Conservation (phyloP, 1,140 invertebrate species). For the Zaprionus tsacasi region DNA sequence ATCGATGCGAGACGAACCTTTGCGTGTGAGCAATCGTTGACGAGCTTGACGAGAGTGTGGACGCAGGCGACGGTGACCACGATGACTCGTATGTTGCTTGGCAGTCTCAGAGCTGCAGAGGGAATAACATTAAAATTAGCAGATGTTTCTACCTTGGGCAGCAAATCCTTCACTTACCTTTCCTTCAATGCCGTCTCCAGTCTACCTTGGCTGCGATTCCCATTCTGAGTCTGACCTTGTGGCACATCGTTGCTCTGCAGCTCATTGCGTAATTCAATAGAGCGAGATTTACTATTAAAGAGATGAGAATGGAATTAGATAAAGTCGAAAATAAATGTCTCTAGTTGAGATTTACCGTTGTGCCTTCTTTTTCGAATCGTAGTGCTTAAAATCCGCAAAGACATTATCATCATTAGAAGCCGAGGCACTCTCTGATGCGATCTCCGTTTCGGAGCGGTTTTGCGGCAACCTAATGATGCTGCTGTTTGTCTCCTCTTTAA, state of each 20-base stretch:
- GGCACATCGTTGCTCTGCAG: constrained; percentile 46
- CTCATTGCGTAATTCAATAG: constrained; percentile 60
- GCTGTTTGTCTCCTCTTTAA: constrained; percentile 27
- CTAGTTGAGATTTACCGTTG: constrained; percentile 38
- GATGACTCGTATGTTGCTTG: neutral
- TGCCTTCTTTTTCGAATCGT: constrained; percentile 60
- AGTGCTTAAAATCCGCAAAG: constrained; percentile 72
- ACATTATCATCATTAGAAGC: constrained; percentile 70
- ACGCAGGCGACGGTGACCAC: constrained; percentile 27
- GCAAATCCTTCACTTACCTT: constrained; percentile 22
- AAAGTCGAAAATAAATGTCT: too few species aligned
- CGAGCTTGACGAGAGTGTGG: constrained; percentile 37
- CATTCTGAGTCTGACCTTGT: constrained; percentile 12
- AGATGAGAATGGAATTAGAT: neutral
- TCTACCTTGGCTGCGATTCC: constrained; percentile 10
- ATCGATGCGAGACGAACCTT: constrained; percentile 54
- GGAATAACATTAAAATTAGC: neutral
- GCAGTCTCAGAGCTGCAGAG: neutral
- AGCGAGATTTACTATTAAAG: constrained; percentile 57
- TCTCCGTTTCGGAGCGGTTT: constrained; percentile 22
- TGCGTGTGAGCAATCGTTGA: constrained; percentile 52
- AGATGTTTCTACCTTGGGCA: neutral
- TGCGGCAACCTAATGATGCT: constrained; percentile 17
- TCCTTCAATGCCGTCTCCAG: constrained; percentile 25
- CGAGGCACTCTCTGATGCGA: constrained; percentile 14